phyloP scores from a whole-genome alignment of 2,113 vertebrate species.

The Leuciscus idus region DNA sequence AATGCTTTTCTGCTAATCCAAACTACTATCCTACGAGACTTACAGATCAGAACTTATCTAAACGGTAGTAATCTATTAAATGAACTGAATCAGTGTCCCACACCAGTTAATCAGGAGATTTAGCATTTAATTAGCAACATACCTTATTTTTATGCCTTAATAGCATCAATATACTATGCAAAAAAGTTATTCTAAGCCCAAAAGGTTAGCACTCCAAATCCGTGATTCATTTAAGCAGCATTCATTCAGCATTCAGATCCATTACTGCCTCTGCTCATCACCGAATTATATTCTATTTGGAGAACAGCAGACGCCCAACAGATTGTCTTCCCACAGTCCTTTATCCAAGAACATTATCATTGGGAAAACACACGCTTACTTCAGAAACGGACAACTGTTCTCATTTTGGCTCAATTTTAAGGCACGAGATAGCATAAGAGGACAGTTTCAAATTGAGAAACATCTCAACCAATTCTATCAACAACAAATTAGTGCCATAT shows the following conservation, averaged over 20 bases:
- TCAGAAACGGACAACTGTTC: slow-evolving; percentile 60
- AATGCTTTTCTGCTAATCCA: slow-evolving; percentile 6
- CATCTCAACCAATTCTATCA: slow-evolving; percentile 26
- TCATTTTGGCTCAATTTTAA: slow-evolving; percentile 58
- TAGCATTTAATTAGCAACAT: slow-evolving; percentile 44
- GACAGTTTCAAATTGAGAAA: slow-evolving; percentile 16
- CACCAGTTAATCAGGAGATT: slow-evolving; percentile 24
- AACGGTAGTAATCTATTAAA: slow-evolving; percentile 6
- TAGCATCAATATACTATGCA: neutral
- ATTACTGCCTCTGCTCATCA: slow-evolving; percentile 21
- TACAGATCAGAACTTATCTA: neutral
- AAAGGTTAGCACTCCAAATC: neutral
- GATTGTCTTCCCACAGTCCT: slow-evolving; percentile 59
- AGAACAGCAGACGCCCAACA: slow-evolving; percentile 50
- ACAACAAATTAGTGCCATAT: neutral
- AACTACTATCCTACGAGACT: neutral
- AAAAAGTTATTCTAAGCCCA: neutral
- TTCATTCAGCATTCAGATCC: slow-evolving; percentile 14
- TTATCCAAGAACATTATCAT: slow-evolving; percentile 57
- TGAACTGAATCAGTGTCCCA: neutral
- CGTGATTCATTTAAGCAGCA: neutral
- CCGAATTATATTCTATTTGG: slow-evolving; percentile 34
- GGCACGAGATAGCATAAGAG: slow-evolving; percentile 21
- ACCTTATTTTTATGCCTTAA: slow-evolving; percentile 9
- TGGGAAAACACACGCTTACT: slow-evolving; percentile 65